phyloP scores from a whole-genome alignment of 2,113 vertebrate genomes.

The Gracilinanus agilis region DNA sequence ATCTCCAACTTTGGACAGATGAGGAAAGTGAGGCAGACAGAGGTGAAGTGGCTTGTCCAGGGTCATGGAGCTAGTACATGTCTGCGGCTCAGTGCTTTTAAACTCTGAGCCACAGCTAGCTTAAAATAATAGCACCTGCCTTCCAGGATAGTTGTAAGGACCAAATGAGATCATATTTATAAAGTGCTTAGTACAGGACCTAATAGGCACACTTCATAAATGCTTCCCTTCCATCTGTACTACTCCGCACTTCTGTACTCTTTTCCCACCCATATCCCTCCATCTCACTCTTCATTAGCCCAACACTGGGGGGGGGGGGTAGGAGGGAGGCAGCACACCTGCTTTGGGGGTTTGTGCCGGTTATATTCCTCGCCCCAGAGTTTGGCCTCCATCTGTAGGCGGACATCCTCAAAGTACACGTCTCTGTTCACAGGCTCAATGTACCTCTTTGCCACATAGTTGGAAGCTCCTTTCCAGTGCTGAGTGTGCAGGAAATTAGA shows the following conservation, averaged over 20 bases:
- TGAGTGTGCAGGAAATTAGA: conserved; percentile 96
- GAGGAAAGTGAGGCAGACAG: neutral
- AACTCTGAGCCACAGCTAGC: too few relatives aligned
- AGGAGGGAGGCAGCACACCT: conserved; percentile 83
- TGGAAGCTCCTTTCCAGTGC: conserved; percentile 96
- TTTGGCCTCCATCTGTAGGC: conserved; percentile 98
- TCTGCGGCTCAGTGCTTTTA: neutral
- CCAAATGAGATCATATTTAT: neutral
- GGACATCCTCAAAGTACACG: conserved; percentile 97
- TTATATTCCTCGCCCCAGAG: conserved; percentile 99
- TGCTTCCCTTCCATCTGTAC: neutral
- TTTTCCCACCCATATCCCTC: neutral
- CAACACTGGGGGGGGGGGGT: neutral
- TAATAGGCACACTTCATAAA: neutral
- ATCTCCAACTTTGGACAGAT: neutral
- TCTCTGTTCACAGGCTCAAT: conserved; percentile 91
- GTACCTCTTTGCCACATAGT: conserved; percentile 96
- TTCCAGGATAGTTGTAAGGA: neutral
- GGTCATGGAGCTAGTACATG: too few relatives aligned
- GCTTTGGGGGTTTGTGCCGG: conserved; percentile 96
- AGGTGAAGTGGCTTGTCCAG: neutral
- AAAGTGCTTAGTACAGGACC: neutral
- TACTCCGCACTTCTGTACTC: neutral
- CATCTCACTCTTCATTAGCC: neutral
- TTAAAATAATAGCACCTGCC: neutral